These are phyloP conservation scores for Drosophila hamatofila DNA, from an alignment of 2,888 invertebrate species.

Conservation along the genomic window DNA sequence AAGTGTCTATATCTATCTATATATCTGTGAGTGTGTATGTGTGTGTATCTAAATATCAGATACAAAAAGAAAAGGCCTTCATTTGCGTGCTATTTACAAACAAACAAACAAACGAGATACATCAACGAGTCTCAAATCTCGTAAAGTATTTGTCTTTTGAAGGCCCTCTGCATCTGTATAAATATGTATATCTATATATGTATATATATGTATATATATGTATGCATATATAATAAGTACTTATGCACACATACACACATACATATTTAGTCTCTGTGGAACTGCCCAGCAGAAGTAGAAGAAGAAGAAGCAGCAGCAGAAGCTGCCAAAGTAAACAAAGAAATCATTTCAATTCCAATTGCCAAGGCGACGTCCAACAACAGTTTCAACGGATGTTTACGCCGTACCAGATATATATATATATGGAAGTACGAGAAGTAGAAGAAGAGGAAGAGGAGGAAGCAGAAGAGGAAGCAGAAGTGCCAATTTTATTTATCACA, in stretches of 20 bases:
- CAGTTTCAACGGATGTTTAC: constrained; percentile 67
- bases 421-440: background rate
- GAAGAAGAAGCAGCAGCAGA: constrained; percentile 5
- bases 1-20: constrained; percentile 1
- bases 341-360: constrained; percentile 63
- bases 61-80: constrained; percentile 52
- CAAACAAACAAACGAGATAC: constrained; percentile 40
- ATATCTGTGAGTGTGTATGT: background rate
- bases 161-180: constrained; percentile 35
- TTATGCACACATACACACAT: constrained; percentile 11
- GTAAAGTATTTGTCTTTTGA: background rate
- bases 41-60: constrained; percentile 20
- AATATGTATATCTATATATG: constrained; percentile 7
- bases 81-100: constrained; percentile 64
- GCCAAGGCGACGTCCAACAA: constrained; percentile 16
- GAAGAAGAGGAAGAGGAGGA: background rate
- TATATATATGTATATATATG: background rate
- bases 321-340: constrained; percentile 64
- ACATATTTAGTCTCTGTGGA: constrained; percentile 1
- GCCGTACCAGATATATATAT: background rate
- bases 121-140: constrained; percentile 26
- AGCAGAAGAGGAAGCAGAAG: background rate
- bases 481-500: constrained; percentile 42
- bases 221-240: constrained; percentile 28
- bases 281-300: constrained; percentile 15